phyloP scores from a whole-genome alignment of 2,113 vertebrate species.

The Sakesphorus luctuosus region DNA sequence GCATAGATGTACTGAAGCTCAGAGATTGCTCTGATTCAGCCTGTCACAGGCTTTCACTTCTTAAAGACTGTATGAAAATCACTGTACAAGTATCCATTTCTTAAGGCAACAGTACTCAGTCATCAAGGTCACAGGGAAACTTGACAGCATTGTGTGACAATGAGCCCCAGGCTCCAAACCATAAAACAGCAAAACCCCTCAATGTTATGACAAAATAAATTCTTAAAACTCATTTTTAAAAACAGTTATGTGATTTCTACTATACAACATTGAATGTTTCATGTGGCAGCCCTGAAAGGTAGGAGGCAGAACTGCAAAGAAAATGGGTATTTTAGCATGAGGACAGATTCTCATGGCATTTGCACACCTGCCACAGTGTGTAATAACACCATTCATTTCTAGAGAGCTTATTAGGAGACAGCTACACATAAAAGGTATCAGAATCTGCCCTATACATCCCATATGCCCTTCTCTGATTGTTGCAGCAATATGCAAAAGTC shows the following conservation, averaged over 20 bases:
- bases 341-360: background rate
- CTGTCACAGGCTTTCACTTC: background rate
- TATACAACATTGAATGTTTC: background rate
- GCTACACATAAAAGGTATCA: background rate
- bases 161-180: background rate
- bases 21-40: background rate
- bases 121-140: background rate
- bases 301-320: background rate
- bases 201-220: background rate
- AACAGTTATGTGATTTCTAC: background rate
- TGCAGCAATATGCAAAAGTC: background rate
- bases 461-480: background rate
- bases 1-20: background rate
- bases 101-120: background rate
- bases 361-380: background rate
- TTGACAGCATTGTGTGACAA: background rate
- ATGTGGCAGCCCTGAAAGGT: background rate
- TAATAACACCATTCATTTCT: background rate
- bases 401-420: background rate
- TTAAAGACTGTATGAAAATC: background rate
- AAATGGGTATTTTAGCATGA: background rate
- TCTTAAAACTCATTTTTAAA: background rate
- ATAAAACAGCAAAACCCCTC: background rate
- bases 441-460: background rate
- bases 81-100: background rate